These are phyloP conservation scores for Calliphora vomitoria DNA, from an alignment of 2,888 invertebrate genomes.

Conservation along the genomic window DNA sequence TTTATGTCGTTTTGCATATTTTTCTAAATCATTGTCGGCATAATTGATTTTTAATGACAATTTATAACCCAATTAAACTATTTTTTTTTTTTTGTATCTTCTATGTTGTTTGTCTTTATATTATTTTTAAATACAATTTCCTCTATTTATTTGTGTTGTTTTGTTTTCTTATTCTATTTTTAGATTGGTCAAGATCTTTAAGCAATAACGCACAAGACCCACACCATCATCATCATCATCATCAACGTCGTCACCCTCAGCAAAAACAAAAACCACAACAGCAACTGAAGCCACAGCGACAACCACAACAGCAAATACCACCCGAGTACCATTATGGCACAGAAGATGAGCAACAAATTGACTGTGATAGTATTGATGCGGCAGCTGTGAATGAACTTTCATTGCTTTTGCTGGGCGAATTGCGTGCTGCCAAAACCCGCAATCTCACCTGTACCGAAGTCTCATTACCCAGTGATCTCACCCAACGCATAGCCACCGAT, in stretches of 20 bases:
- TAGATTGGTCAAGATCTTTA: slow-evolving; percentile 84
- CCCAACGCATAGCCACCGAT: slow-evolving; percentile 91
- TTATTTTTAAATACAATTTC: slow-evolving; percentile 43
- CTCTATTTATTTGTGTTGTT: slow-evolving; percentile 43
- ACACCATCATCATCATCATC: slow-evolving; percentile 43
- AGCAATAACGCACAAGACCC: slow-evolving; percentile 80
- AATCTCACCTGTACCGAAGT: slow-evolving; percentile 94
- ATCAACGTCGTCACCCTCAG: neutral
- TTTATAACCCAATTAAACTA: slow-evolving; percentile 54
- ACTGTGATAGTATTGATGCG: slow-evolving; percentile 79
- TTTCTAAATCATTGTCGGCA: slow-evolving; percentile 22
- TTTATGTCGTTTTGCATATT: neutral
- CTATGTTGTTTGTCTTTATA: neutral
- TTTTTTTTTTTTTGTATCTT: neutral
- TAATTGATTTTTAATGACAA: slow-evolving; percentile 56
- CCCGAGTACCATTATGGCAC: slow-evolving; percentile 62
- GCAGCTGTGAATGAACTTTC: slow-evolving; percentile 87
- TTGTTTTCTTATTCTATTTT: slow-evolving; percentile 55
- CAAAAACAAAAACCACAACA: slow-evolving; percentile 57
- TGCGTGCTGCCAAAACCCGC: slow-evolving; percentile 91
- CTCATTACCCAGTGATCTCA: slow-evolving; percentile 92
- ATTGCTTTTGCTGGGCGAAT: slow-evolving; percentile 90
- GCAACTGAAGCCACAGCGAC: slow-evolving; percentile 39
- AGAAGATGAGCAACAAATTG: slow-evolving; percentile 64
- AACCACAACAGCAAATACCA: slow-evolving; percentile 44